phyloP scores from a whole-genome alignment of 2,888 invertebrate genomes.

The Mystacides longicornis region DNA sequence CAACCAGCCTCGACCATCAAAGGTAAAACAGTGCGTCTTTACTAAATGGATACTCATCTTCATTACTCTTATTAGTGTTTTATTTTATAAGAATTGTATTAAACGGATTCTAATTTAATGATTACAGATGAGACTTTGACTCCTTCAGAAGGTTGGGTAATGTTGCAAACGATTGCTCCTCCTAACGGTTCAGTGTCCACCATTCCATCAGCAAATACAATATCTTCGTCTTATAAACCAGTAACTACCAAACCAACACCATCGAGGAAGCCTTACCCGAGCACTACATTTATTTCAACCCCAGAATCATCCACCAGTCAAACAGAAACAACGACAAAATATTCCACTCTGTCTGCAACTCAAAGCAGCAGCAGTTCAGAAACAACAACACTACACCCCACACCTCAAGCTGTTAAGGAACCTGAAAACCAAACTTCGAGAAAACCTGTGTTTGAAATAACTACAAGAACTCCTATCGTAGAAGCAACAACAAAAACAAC shows the following conservation, averaged over 20 bases:
- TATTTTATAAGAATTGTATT: too few species aligned
- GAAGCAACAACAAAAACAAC: slow-evolving; percentile 9
- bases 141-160: slow-evolving; percentile 60
- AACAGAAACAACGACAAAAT: slow-evolving; percentile 28
- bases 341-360: background rate
- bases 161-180: slow-evolving; percentile 38
- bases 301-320: slow-evolving; percentile 25
- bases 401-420: slow-evolving; percentile 24
- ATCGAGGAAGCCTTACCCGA: slow-evolving; percentile 22
- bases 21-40: slow-evolving; percentile 30
- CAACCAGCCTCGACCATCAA: slow-evolving; percentile 32
- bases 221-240: slow-evolving; percentile 21
- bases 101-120: background rate
- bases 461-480: slow-evolving; percentile 7
- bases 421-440: slow-evolving; percentile 6
- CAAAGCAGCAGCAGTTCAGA: background rate
- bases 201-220: slow-evolving; percentile 20
- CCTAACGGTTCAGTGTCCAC: slow-evolving; percentile 17
- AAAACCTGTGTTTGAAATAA: slow-evolving; percentile 6
- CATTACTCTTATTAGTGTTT: background rate
- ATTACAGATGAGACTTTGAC: slow-evolving; percentile 54
- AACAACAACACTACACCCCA: slow-evolving; percentile 19
- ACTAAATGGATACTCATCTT: background rate
- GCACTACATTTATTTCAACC: slow-evolving; percentile 31
- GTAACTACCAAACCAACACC: slow-evolving; percentile 27